Conservation (phyloP, 1,140 invertebrate species). For the Brachionus koreanus region DNA sequence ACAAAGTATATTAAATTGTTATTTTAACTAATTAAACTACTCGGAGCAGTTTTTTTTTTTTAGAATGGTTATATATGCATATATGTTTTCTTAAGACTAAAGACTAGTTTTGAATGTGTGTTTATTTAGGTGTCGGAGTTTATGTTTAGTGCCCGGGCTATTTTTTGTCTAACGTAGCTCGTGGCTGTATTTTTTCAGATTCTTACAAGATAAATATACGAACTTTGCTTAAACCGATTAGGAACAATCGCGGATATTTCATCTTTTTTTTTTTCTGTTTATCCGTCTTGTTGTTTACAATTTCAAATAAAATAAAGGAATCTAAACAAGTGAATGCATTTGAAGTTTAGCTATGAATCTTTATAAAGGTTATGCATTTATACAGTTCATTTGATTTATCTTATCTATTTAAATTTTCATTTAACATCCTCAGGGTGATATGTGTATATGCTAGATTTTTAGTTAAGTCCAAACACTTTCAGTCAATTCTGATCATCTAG, state of each 20-base stretch:
- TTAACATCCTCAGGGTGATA: not conserved
- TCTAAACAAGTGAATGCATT: slow-evolving; percentile 20
- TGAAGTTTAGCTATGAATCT: slow-evolving; percentile 8
- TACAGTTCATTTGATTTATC: slow-evolving; percentile 33
- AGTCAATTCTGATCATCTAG: not conserved
- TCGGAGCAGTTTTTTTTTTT: not conserved
- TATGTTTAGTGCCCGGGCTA: not conserved
- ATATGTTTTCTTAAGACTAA: not conserved
- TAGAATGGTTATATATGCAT: not conserved
- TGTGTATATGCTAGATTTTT: not conserved
- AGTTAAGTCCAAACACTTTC: not conserved
- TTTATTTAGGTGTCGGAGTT: slow-evolving; percentile 27
- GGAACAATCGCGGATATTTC: not conserved
- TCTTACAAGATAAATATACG: not conserved
- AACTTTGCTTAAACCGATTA: slow-evolving; percentile 26
- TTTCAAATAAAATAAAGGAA: not conserved
- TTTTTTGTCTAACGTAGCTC: not conserved
- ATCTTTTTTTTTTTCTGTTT: not conserved
- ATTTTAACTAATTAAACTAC: slow-evolving; percentile 30
- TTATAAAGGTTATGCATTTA: slow-evolving; percentile 10
- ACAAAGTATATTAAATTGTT: not conserved
- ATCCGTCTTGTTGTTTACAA: slow-evolving; percentile 11
- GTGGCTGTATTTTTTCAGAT: not conserved
- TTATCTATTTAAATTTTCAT: not conserved
- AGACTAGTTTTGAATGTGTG: not conserved